Evolutionary conservation across 2,888 invertebrate species (phyloP), one percentile per base, ranked within the genome.

Genomic region (Folsomia candida): DNA sequence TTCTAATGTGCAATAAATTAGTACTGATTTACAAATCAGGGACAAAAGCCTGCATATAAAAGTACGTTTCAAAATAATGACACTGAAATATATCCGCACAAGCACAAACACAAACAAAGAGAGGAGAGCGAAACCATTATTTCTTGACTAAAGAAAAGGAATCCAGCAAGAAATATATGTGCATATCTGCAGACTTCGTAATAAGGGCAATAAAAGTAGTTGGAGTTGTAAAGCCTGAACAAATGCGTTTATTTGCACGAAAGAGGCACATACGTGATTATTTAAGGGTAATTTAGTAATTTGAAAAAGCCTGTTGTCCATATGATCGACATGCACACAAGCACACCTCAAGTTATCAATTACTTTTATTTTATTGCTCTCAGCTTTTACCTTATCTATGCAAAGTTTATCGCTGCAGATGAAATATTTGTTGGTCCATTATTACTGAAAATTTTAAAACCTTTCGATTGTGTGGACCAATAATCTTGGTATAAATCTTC

Each of bases 201-300:
- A n/a, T 14, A 14, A 37, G 37, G 37, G 37, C 37, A 37, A 37
- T 37, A 37, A 37, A 37, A 37, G 6, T 9, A 37, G 4, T 37
- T 37, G 37, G 6, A 9, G 37, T 14, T 37, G 14, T 37, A 37
- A 37, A 37, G 14, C 14, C 14, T 37, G 14, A 37, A 37, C 37
- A 37, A 37, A 37, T 37, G 37, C 57, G 6, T 57, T 57, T 57
- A 57, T 57, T n/a, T 6, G n/a, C 57, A 57, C 57, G 9, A 57
- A 57, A 4, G n/a, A n/a, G 24, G 57, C 6, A 57, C 9, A 47
- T 47, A 57, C 57, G 57, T 57, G 57, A 57, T 57, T 57, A 57
- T 57, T n/a, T n/a, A 57, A 14, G 9, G 6, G 20, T 57, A 57
- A 57, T 57, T n/a, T 57, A 57, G 57, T 22, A 57, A 57, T 9